phyloP scores from a whole-genome alignment of 2,888 invertebrate species.

The Hypselothyrea guttata region DNA sequence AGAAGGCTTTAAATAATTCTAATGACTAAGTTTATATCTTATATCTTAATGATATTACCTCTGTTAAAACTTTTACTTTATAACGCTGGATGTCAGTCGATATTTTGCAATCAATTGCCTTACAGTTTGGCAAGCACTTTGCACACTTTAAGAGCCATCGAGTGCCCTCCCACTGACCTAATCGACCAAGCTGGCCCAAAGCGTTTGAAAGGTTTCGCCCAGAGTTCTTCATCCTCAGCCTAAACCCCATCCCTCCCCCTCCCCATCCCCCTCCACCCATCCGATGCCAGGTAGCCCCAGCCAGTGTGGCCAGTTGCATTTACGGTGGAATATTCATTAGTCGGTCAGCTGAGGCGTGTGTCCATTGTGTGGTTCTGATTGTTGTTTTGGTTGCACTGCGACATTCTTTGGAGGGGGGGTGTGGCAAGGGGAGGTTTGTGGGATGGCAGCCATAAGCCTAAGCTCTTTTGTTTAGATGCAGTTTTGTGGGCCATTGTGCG shows the following conservation, averaged over 20 bases:
- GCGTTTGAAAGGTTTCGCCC: slow-evolving; percentile 38
- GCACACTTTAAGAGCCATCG: slow-evolving; percentile 6
- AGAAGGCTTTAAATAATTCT: too few species aligned
- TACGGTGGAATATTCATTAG: slow-evolving; percentile 19
- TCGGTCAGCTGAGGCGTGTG: slow-evolving; percentile 20
- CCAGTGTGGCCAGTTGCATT: not conserved
- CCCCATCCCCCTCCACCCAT: not conserved
- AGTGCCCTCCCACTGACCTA: slow-evolving; percentile 13
- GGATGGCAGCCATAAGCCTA: slow-evolving; percentile 15
- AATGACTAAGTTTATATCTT: too few species aligned
- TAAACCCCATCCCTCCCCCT: not conserved
- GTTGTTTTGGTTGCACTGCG: too few species aligned
- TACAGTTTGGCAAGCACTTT: slow-evolving; percentile 10
- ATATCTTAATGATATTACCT: too few species aligned
- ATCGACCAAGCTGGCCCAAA: slow-evolving; percentile 2
- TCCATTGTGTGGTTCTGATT: slow-evolving; percentile 12
- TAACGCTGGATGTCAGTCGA: too few species aligned
- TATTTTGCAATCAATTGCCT: not conserved
- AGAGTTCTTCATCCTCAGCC: slow-evolving; percentile 4
- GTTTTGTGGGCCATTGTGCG: not conserved
- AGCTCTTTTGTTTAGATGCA: slow-evolving; percentile 1
- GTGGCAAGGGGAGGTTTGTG: slow-evolving; percentile 18
- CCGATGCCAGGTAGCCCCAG: too few species aligned
- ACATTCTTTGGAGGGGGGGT: too few species aligned
- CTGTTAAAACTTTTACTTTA: too few species aligned